These are phyloP conservation scores for Zaprionus bogoriensis DNA, from an alignment of 2,888 invertebrate species.

Conservation along the genomic window DNA sequence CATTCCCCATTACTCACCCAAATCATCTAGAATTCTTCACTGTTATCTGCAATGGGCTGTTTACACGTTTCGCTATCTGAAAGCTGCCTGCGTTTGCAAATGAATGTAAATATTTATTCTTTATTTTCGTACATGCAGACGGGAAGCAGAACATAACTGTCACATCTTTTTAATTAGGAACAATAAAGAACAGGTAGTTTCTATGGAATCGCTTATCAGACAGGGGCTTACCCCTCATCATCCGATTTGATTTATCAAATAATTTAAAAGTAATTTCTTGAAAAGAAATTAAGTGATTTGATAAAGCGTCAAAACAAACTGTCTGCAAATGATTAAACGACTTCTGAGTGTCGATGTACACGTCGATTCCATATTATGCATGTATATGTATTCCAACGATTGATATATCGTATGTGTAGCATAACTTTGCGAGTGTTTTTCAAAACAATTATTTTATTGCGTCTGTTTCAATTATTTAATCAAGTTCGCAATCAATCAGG, in stretches of 20 bases:
- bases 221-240: neutral
- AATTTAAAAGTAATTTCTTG: neutral
- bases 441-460: neutral
- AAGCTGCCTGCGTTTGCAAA: slow-evolving; percentile 21
- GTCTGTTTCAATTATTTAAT: neutral
- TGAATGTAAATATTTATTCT: slow-evolving; percentile 44
- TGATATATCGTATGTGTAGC: too few relatives aligned
- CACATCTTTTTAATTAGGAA: slow-evolving; percentile 23
- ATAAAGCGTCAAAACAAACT: neutral
- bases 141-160: slow-evolving; percentile 19
- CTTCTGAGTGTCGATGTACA: neutral
- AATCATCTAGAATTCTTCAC: slow-evolving; percentile 8
- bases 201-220: slow-evolving; percentile 21
- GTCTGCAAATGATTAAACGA: neutral
- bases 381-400: too few relatives aligned
- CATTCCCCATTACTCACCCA: slow-evolving; percentile 30
- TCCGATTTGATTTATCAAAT: slow-evolving; percentile 11
- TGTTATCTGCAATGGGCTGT: slow-evolving; percentile 31
- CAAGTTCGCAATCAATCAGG: neutral
- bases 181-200: slow-evolving; percentile 3
- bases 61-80: slow-evolving; percentile 27
- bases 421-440: too few relatives aligned
- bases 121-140: slow-evolving; percentile 12
- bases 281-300: neutral
- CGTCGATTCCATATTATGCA: too few relatives aligned